Evolutionary conservation across 1,140 invertebrate genomes (phyloP), one percentile per base, ranked within the genome.

Genomic region (Drosophila santomea): DNA sequence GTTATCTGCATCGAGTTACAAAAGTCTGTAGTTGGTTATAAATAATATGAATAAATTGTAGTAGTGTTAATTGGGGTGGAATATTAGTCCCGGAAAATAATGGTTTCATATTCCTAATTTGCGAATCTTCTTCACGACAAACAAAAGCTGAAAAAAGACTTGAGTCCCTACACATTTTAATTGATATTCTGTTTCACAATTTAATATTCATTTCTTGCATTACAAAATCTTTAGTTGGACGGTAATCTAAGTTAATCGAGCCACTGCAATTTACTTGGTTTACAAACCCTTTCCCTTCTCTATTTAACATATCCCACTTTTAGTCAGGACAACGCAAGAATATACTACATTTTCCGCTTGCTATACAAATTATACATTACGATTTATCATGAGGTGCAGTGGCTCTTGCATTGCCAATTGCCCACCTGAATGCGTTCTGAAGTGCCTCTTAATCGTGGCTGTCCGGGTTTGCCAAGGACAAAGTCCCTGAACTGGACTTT

Each of bases 291-390:
- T 39, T 14, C 14, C 14, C 35, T 12, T 14, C 4, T 14, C 12
- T 39, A 14, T 39, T 39, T 39, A 45, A 8, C 17, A 8, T 15
- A 43, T 10, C 4, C 47, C 45, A 28, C 23, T 48, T n/a, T 3
- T 17, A 38, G 58, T 35, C 44, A 58, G 63, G 58, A 15, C 43
- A 57, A 47, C 38, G 41, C 38, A 61, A 28, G 25, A 36, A 61
- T 52, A 80, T 50, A 58, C 23, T 32, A 68, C 61, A 61, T 67
- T 75, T 60, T 62, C 61, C 83, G 75, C 64, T 83, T 83, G 83
- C 75, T 79, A 83, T 79, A 83, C 66, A 86, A 86, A 88, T 86
- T 88, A 86, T 86, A 86, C 88, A 83, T 86, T 88, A 88, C 83
- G 67, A 86, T 86, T 88, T 86, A 86, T 86, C 79, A 83, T 73